phyloP scores from a whole-genome alignment of 2,888 invertebrate species.

The Pterostichus niger region DNA sequence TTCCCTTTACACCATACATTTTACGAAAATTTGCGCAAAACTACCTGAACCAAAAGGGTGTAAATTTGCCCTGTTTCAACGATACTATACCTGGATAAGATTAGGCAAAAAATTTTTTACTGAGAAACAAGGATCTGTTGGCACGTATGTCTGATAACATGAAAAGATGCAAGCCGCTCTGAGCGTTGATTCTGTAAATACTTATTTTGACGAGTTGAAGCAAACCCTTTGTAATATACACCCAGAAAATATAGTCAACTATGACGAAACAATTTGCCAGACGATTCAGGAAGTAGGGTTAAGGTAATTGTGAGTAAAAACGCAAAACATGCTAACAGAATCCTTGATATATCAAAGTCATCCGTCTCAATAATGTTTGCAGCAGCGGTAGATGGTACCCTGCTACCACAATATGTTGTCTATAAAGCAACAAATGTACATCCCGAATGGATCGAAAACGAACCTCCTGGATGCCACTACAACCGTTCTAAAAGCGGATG shows the following conservation, averaged over 20 bases:
- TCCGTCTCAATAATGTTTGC: conserved; percentile 61
- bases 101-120: conserved; percentile 59
- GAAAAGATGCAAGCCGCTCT: conserved; percentile 65
- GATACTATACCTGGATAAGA: conserved; percentile 49
- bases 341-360: conserved; percentile 59
- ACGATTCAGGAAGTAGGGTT: conserved; percentile 72
- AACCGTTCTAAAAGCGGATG: conserved; percentile 64
- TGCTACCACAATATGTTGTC: conserved; percentile 67
- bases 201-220: conserved; percentile 28
- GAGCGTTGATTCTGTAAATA: conserved; percentile 67
- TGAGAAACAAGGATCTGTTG: conserved; percentile 57
- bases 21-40: not conserved
- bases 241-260: conserved; percentile 70
- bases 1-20: not conserved
- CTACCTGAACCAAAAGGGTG: conserved; percentile 9
- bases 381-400: conserved; percentile 50
- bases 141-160: conserved; percentile 65
- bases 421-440: conserved; percentile 64
- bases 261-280: conserved; percentile 73
- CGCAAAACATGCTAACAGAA: conserved; percentile 71
- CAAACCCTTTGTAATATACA: conserved; percentile 13
- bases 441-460: conserved; percentile 61
- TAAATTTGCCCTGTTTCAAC: not conserved
- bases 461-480: conserved; percentile 47
- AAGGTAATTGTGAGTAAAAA: conserved; percentile 70